A percentile compares a stretch with the other conserved stretches of the same genome.
Conservation (phyloP, 2,797 vertebrate genomes). For the Catharus ustulatus region DNA sequence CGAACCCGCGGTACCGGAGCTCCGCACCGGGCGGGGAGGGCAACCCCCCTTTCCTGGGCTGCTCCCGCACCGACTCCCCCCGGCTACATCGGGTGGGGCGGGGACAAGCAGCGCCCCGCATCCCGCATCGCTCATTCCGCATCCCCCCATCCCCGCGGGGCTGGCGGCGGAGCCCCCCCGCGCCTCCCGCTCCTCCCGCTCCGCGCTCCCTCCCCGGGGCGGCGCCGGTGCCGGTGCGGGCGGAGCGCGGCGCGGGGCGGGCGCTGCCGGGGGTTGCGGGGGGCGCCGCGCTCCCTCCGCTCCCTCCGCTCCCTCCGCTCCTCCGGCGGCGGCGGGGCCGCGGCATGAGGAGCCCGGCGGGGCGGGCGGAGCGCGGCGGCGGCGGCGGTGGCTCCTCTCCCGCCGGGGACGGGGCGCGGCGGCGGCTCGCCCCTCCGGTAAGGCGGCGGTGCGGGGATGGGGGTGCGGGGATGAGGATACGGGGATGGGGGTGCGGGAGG, state of each 20-base stretch:
- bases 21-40: background rate
- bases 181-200: background rate
- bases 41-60: background rate
- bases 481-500: background rate
- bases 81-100: background rate
- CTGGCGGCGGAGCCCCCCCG: background rate
- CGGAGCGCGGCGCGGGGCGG: slow-evolving; percentile 2
- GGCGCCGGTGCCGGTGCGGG: background rate
- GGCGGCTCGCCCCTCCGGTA: background rate
- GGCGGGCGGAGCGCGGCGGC: background rate
- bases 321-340: slow-evolving; percentile 2
- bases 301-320: background rate
- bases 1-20: background rate
- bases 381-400: background rate
- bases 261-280: background rate
- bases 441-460: background rate
- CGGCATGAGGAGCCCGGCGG: slow-evolving; percentile 7
- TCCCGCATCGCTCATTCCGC: background rate
- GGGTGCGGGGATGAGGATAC: too few relatives aligned
- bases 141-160: background rate
- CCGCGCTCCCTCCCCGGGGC: background rate
- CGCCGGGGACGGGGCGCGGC: background rate
- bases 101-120: background rate
- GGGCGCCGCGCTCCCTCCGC: background rate
- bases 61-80: background rate